Percentiles rank a stretch among this genome's conserved stretches.
phyloP scores from a whole-genome alignment of 2,113 vertebrate genomes.

The Macheiramphus alcinus region DNA sequence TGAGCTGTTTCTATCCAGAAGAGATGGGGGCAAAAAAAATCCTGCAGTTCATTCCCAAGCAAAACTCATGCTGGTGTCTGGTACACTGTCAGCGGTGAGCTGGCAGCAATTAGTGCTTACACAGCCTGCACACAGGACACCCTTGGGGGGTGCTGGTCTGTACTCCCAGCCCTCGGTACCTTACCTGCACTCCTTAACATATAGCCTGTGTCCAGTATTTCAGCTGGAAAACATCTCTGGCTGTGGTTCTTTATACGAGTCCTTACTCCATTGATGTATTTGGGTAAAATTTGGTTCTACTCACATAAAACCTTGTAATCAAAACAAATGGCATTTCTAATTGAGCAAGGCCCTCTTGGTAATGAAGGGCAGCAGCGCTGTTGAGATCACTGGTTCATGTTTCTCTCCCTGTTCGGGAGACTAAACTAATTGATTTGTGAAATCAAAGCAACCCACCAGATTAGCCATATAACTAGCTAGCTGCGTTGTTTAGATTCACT shows the following conservation, averaged over 20 bases:
- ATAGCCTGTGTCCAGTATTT: not conserved
- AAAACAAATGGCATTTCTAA: slow-evolving; percentile 35
- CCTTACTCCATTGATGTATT: not conserved
- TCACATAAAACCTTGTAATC: slow-evolving; percentile 1
- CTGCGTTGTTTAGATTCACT: slow-evolving; percentile 48
- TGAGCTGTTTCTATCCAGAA: slow-evolving; percentile 24
- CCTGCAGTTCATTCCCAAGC: not conserved
- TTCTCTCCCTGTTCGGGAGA: slow-evolving; percentile 31
- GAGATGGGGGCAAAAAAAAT: fast-evolving
- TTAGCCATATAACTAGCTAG: slow-evolving; percentile 59
- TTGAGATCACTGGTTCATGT: not conserved
- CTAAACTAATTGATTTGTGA: slow-evolving; percentile 60
- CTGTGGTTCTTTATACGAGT: not conserved
- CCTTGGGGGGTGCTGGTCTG: not conserved
- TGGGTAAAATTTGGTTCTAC: not conserved
- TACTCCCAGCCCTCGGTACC: not conserved
- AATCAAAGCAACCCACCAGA: slow-evolving; percentile 57
- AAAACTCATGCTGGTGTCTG: not conserved
- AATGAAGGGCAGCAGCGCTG: slow-evolving; percentile 21
- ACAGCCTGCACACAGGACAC: not conserved
- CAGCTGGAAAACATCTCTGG: not conserved
- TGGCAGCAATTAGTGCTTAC: not conserved
- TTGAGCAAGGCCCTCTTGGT: not conserved
- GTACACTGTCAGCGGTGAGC: fast-evolving
- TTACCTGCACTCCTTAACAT: not conserved